Conservation (phyloP, 2,113 vertebrate species). For the Indicator maculatus region DNA sequence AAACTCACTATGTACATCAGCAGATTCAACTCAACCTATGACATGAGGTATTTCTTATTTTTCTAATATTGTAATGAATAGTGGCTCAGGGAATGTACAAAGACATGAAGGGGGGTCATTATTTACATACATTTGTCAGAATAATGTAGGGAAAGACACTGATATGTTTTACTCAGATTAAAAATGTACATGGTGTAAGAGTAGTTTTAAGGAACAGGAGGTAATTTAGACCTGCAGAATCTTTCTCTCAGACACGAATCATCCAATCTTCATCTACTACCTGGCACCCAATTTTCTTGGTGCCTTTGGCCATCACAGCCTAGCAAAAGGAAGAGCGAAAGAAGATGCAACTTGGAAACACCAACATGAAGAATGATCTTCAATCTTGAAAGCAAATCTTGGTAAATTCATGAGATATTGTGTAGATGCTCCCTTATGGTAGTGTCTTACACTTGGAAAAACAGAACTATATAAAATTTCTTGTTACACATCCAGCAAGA, state of each 20-base stretch:
- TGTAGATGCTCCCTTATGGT: background rate
- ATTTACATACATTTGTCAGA: background rate
- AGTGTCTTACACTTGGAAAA: background rate
- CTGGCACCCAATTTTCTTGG: background rate
- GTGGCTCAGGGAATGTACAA: background rate
- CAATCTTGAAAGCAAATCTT: background rate
- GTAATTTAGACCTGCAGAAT: background rate
- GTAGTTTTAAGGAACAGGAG: background rate
- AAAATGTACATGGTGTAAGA: accelerated
- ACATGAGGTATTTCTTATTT: background rate
- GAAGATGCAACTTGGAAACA: background rate
- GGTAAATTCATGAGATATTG: background rate
- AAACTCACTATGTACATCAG: too few relatives aligned
- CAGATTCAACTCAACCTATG: too few relatives aligned
- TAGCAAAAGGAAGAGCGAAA: background rate
- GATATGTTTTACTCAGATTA: background rate
- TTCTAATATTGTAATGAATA: background rate
- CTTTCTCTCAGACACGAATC: background rate
- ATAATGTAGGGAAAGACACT: background rate
- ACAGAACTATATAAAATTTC: background rate
- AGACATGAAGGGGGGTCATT: background rate
- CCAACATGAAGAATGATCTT: background rate
- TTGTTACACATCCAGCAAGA: background rate
- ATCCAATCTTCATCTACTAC: background rate
- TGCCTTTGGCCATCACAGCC: background rate